These are phyloP conservation scores for Acipenser oxyrinchus DNA, from an alignment of 2,797 vertebrate genomes.

Conservation along the genomic window DNA sequence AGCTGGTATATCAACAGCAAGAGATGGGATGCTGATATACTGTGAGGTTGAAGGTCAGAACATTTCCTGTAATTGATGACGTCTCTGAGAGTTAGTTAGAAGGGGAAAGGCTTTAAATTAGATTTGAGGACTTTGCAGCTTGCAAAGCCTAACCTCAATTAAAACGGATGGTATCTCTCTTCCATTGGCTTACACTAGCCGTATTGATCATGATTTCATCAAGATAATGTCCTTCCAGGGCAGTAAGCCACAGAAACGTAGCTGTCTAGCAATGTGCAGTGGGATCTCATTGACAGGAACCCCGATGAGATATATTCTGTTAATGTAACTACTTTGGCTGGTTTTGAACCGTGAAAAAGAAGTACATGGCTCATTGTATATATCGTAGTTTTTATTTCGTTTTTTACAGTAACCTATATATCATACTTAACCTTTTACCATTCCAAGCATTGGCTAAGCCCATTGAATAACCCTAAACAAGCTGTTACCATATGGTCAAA, in stretches of 20 bases:
- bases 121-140: slow-evolving; percentile 42
- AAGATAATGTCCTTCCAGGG: slow-evolving; percentile 53
- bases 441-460: too few relatives aligned
- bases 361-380: too few relatives aligned
- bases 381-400: too few relatives aligned
- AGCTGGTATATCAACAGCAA: slow-evolving; percentile 21
- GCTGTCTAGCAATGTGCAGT: not conserved
- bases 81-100: slow-evolving; percentile 37
- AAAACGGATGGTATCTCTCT: slow-evolving; percentile 47
- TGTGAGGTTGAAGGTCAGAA: slow-evolving; percentile 46
- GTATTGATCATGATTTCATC: slow-evolving; percentile 49
- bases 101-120: slow-evolving; percentile 34
- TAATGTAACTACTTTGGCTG: slow-evolving; percentile 20
- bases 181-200: slow-evolving; percentile 42
- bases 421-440: too few relatives aligned
- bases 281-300: slow-evolving; percentile 16
- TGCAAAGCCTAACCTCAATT: slow-evolving; percentile 48
- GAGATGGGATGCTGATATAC: slow-evolving; percentile 45
- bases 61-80: slow-evolving; percentile 34
- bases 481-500: too few relatives aligned
- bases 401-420: not conserved
- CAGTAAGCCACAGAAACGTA: slow-evolving; percentile 7
- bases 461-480: too few relatives aligned
- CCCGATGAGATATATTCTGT: slow-evolving; percentile 15
- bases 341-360: too few relatives aligned